Evolutionary conservation across 2,113 vertebrate genomes (phyloP).

Genomic region (Ia io): DNA sequence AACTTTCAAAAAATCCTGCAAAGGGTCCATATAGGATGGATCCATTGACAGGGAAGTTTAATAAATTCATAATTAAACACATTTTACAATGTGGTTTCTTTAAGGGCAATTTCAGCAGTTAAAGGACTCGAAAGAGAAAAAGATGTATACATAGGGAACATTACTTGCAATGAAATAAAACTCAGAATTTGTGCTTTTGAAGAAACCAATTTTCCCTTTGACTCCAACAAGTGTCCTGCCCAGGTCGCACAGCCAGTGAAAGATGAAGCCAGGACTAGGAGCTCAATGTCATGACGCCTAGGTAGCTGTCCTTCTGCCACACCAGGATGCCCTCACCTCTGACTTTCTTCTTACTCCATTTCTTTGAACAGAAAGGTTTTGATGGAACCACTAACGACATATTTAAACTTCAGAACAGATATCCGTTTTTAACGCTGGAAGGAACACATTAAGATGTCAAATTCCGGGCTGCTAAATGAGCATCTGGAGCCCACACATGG

Average conservation of each 20-base stretch:
- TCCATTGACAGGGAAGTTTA: constrained; percentile 56
- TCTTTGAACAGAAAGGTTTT: constrained; percentile 28
- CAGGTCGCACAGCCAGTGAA: not conserved
- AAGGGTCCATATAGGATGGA: constrained; percentile 61
- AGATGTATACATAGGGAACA: not conserved
- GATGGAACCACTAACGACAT: constrained; percentile 17
- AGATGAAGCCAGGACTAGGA: not conserved
- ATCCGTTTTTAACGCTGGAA: constrained; percentile 46
- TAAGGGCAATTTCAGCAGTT: not conserved
- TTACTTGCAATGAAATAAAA: constrained; percentile 24
- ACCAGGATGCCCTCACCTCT: not conserved
- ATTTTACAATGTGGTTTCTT: constrained; percentile 4
- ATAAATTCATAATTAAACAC: constrained; percentile 68
- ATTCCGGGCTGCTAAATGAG: not conserved
- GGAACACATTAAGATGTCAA: constrained; percentile 58
- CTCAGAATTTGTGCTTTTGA: not conserved
- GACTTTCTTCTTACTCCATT: not conserved
- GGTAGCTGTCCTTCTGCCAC: no score
- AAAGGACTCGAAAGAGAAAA: not conserved
- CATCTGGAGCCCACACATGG: constrained; percentile 1
- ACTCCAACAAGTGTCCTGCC: not conserved
- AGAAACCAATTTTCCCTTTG: not conserved
- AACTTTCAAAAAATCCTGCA: constrained; percentile 68
- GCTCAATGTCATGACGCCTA: not conserved
- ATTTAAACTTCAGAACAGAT: constrained; percentile 29